Conservation (phyloP, 2,113 vertebrate genomes). For the Cacatua alba region DNA sequence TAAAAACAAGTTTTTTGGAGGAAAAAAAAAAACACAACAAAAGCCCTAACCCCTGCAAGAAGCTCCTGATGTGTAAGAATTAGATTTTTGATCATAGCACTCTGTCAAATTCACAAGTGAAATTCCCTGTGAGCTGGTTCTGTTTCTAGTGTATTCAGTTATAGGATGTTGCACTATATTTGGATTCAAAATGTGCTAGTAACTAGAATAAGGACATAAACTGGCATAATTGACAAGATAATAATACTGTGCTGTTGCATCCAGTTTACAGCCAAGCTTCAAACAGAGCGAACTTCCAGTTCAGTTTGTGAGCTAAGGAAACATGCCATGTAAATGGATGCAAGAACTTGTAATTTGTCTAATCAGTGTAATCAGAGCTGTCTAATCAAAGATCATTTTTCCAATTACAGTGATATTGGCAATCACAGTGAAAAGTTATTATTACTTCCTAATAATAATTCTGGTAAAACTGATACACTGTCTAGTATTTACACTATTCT, state of each 20-base stretch:
- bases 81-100: background rate
- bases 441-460: background rate
- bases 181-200: background rate
- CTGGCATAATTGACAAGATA: background rate
- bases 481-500: background rate
- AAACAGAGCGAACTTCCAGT: background rate
- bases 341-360: background rate
- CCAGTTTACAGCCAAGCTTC: background rate
- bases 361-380: background rate
- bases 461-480: background rate
- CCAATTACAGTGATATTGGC: background rate
- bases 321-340: background rate
- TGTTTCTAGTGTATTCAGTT: background rate
- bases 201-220: background rate
- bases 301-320: background rate
- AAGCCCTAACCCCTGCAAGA: background rate
- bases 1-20: background rate
- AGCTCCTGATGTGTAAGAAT: background rate
- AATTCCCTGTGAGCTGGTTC: rapidly evolving
- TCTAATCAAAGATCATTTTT: background rate
- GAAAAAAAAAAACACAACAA: background rate
- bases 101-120: background rate
- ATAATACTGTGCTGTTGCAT: background rate
- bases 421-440: background rate
- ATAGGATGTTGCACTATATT: background rate